Conservation (phyloP, 2,113 vertebrate genomes). For the Actenoides hombroni region DNA sequence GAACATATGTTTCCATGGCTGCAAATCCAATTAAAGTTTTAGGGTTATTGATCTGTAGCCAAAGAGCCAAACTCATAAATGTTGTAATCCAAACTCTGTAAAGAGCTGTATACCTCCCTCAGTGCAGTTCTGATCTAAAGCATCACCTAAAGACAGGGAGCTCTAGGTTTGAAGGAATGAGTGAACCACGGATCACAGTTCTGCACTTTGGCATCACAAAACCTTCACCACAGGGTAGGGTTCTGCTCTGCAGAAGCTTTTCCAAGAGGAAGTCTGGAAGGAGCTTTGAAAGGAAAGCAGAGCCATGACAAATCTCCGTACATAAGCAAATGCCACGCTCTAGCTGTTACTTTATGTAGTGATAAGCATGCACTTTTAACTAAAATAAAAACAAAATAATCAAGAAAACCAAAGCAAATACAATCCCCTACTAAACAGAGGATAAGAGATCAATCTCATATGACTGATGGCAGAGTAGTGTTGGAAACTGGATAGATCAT, state of each 20-base stretch:
- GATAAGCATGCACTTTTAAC: background rate
- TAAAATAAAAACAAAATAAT: background rate
- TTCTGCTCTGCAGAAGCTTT: background rate
- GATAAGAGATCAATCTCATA: background rate
- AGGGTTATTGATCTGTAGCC: background rate
- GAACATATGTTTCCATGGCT: background rate
- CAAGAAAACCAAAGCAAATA: background rate
- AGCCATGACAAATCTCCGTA: background rate
- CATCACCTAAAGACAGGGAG: background rate
- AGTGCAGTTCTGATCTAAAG: background rate
- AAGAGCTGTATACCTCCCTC: background rate
- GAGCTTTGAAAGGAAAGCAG: background rate
- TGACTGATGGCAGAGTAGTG: background rate
- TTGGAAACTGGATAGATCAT: background rate
- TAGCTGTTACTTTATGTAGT: background rate
- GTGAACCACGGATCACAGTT: accelerated
- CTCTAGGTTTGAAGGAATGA: background rate
- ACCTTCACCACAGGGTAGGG: background rate
- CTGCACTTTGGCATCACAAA: background rate
- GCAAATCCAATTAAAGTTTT: background rate
- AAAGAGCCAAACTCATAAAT: background rate
- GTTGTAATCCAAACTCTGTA: background rate
- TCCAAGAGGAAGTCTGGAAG: background rate
- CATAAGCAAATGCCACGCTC: background rate
- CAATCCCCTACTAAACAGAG: background rate